A percentile compares a stretch with the other conserved stretches of the same genome.
These are phyloP conservation scores for Dinocampus coccinellae DNA, from an alignment of 2,888 invertebrate species.

Conservation along the genomic window DNA sequence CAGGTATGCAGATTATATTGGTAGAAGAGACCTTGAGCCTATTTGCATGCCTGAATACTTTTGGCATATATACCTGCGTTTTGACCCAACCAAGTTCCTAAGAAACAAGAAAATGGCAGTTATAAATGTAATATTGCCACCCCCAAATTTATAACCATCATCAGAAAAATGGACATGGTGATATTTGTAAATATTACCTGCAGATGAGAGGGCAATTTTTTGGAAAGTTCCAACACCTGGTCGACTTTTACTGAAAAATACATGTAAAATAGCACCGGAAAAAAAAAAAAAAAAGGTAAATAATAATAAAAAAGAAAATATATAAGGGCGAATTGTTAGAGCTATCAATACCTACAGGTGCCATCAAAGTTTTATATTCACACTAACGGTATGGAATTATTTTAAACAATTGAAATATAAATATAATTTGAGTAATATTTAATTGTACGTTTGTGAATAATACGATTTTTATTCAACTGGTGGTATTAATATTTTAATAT, in stretches of 20 bases:
- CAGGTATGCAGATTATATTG: conserved; percentile 3
- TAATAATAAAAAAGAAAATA: no score
- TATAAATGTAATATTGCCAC: not conserved
- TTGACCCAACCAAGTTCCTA: not conserved
- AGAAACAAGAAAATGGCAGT: not conserved
- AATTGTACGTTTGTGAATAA: no score
- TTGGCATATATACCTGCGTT: not conserved
- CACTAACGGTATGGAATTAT: no score
- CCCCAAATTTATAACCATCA: not conserved
- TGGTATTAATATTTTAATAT: no score
- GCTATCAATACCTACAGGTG: no score
- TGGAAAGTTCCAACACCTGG: not conserved
- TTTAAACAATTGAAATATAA: no score
- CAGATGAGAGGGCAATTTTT: not conserved
- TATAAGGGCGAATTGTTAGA: no score
- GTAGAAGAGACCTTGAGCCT: not conserved
- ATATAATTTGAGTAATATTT: no score
- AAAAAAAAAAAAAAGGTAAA: not conserved
- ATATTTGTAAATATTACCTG: not conserved
- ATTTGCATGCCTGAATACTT: conserved; percentile 6
- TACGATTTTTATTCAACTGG: no score
- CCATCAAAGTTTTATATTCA: no score
- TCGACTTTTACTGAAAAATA: not conserved
- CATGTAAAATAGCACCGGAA: not conserved
- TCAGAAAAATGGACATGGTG: not conserved